Evolutionary conservation across 2,888 invertebrate genomes (phyloP), one percentile per base, ranked within the genome.

Genomic region (Metacarcinus magister): DNA sequence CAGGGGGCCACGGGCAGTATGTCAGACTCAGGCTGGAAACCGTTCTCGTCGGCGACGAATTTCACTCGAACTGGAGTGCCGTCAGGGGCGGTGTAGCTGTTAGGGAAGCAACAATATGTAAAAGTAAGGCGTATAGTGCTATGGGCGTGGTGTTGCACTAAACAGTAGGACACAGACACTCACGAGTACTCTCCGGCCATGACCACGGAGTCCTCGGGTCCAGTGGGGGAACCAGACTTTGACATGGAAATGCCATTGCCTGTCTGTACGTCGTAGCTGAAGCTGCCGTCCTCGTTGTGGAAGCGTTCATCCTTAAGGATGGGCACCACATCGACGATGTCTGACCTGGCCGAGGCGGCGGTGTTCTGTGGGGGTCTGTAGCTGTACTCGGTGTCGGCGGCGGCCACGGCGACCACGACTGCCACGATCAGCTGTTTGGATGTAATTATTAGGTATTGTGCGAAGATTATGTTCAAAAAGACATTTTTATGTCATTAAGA

Each of bases 21-120:
- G 93, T 28, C 19, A 60, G 93, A 93, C 67, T 93, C 23, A 23
- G 93, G 93, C 93, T 93, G 93, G 75, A 93, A 93, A 43, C 93
- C 93, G 67, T 93, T 93, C 44, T 75, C 93, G 67, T 93, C 75
- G 67, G 93, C 93, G 60, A 93, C 93, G 13, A 67, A 93, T 43
- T 32, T 93, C 39, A 93, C 93, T 0, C 43, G 39, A 19, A 93
- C 93, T 3, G 19, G 75, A 67, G 93, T 93, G 44, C 93, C 93
- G 93, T 93, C 93, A 10, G 93, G 93, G 19, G 93, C 60, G 43
- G 67, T 67, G 93, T 93, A 93, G 67, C 75, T 60, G 75, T 16
- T 39, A 23, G n/a, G 82, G 82, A 13, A 10, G 32, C 28, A 28
- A 82, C 32, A 16, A 75, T 10, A 91, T 8, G 82, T 4, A 32